phyloP scores from a whole-genome alignment of 2,113 vertebrate genomes.

The Serilophus lunatus region DNA sequence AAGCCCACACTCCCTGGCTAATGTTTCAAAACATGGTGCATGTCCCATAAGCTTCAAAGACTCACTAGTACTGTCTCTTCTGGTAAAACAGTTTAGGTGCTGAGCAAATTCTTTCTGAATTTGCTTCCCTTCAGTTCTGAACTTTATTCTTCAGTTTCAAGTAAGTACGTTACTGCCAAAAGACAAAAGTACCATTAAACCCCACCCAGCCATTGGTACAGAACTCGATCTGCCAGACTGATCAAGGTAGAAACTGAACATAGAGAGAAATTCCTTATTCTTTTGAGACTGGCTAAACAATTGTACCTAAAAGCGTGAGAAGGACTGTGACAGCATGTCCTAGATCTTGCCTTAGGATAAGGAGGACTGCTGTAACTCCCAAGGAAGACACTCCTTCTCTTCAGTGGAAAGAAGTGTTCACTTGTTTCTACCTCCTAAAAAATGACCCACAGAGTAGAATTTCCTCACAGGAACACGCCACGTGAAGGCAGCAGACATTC shows the following conservation, averaged over 20 bases:
- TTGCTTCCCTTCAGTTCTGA: background rate
- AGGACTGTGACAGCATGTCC: constrained; percentile 1
- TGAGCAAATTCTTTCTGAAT: background rate
- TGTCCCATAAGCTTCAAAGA: background rate
- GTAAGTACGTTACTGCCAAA: background rate
- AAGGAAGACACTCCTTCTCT: background rate
- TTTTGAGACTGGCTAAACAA: background rate
- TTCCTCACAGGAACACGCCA: background rate
- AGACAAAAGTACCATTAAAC: background rate
- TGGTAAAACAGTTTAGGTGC: background rate
- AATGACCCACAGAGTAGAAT: background rate
- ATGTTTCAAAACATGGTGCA: background rate
- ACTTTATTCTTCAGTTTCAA: background rate
- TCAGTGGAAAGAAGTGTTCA: constrained; percentile 11
- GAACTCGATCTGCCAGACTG: background rate
- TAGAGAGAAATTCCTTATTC: background rate
- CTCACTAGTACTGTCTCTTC: background rate
- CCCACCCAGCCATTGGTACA: background rate
- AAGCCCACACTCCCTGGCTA: background rate
- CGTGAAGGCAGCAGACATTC: background rate
- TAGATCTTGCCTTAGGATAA: constrained; percentile 42
- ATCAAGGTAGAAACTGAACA: background rate
- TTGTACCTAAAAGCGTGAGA: background rate
- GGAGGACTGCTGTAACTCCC: constrained; percentile 9
- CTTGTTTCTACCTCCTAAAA: background rate